Base-by-base conservation (phyloP, 1,140 invertebrate genomes). In the Megalopta genalis region DNA sequence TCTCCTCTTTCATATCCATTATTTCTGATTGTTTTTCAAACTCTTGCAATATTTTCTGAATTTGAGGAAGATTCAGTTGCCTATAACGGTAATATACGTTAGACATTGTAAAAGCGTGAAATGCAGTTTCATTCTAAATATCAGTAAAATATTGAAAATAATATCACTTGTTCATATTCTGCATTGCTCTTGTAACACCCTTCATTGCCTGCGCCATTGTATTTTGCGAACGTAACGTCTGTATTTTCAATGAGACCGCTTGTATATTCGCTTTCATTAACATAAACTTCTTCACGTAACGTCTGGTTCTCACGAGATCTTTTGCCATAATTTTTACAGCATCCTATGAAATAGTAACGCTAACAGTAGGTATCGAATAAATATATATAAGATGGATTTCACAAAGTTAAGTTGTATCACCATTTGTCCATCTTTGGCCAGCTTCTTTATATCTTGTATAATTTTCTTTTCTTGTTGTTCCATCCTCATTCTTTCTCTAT, bases 1-100 rank as follows among this genome's bases (percentile, higher is more conserved):
- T 99, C 93, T 99, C 99, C 93, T 99, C 99, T 90, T 99, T 99
- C 99, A 99, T 99, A 91, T 99, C 99, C 99, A 99, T 99, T 77
- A 99, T 99, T 93, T 99, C 99, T 0, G 98, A 98, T 90, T 99
- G 99, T 89, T 99, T 99, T 93, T 99, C 99, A 95, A 99, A 99
- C 90, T 99, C 99, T 94, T 98, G 97, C 90, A 99, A 95, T 87
- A 99, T 99, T 91, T 98, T 98, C 92, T 99, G 99, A 90, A 99
- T 99, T 94, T 99, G 98, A 32, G 99, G 99, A 89, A 99, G 94
- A 94, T 99, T 99, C 87, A 99, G 91, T 94, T 99, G 97, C 62
- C 97, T 95, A 81, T n/a, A 65, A 66, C 46, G 37, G 27, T 39
- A 59, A 52, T 32, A 32, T 46, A 21, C 9, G 12, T 68, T 1